Evolutionary conservation across 1,140 invertebrate genomes (phyloP), one percentile per base, ranked within the genome.

Genomic region (Venustaconcha ellipsiformis): DNA sequence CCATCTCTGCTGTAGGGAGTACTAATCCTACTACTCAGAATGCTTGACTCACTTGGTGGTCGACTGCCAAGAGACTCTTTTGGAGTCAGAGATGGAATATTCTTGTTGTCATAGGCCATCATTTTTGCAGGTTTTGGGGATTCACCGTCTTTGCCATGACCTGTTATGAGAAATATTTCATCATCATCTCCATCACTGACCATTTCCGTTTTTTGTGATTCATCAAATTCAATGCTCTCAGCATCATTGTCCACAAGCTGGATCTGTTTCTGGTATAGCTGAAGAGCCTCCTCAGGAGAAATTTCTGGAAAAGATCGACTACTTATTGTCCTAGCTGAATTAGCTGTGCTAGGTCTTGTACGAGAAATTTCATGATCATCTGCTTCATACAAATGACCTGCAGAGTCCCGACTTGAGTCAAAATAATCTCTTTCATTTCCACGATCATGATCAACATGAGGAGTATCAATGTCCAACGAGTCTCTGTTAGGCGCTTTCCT

Each of bases 241-340:
- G 57, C 56, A 65, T 76, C 63, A 70, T 77, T 56, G 17, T 78
- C 76, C 5, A 73, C 14, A 26, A 71, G 70, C 15, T 73, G 72
- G 5, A 78, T 57, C 30, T 66, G 57, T 17, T 86, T 78, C 17
- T 82, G 74, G 30, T 83, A 83, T 30, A 85, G 74, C 67, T 82
- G 69, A 5, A 81, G 64, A 15, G 85, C 85, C 72, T 86, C 85
- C 63, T 86, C 85, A 37, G 85, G 85, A n/a, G 82, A 83, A 23
- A 86, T 83, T 71, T 88, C 86, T 3, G 85, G 85, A 74, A 88
- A 86, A 62, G 83, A 84, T 30, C 79, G 77, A 72, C 82, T 83
- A 72, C 84, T 86, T 59, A 88, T 77, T 17, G 85, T 87, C 23
- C 80, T 68, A 12, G 78, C 80, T 55, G 86, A 86, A 70, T 81